phyloP scores from a whole-genome alignment of 2,113 vertebrate genomes.

The Lethenteron camtschaticum region DNA sequence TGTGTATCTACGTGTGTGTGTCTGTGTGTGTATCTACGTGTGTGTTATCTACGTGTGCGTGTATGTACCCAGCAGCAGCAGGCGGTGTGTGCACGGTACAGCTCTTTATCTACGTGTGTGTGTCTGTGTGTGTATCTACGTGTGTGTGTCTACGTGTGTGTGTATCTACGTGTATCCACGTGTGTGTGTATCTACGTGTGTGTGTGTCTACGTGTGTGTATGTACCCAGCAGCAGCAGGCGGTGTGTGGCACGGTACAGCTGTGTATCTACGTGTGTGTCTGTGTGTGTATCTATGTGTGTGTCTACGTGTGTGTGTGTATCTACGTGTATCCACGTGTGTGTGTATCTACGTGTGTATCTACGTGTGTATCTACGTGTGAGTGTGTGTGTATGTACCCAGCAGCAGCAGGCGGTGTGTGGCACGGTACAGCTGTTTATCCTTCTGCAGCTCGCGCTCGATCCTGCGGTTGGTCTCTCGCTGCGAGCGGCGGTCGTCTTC shows the following conservation, averaged over 20 bases:
- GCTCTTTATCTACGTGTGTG: neutral
- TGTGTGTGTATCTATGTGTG: neutral
- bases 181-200: neutral
- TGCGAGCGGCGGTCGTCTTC: neutral
- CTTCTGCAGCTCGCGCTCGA: conserved; percentile 3
- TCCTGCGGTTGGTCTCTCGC: conserved; percentile 5
- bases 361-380: too few relatives aligned
- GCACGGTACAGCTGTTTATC: conserved; percentile 5
- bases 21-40: neutral
- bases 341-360: neutral
- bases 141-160: neutral
- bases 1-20: neutral
- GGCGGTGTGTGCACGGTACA: neutral
- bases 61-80: neutral
- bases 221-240: neutral
- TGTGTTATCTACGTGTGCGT: neutral
- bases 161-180: neutral
- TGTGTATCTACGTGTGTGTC: neutral
- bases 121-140: neutral
- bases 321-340: neutral
- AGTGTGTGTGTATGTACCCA: neutral
- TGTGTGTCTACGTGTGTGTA: neutral
- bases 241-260: neutral
- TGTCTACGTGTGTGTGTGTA: neutral
- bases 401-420: conserved; percentile 3